Base-by-base conservation (phyloP, 2,797 vertebrate genomes). In the Bryconaethiops microstoma region DNA sequence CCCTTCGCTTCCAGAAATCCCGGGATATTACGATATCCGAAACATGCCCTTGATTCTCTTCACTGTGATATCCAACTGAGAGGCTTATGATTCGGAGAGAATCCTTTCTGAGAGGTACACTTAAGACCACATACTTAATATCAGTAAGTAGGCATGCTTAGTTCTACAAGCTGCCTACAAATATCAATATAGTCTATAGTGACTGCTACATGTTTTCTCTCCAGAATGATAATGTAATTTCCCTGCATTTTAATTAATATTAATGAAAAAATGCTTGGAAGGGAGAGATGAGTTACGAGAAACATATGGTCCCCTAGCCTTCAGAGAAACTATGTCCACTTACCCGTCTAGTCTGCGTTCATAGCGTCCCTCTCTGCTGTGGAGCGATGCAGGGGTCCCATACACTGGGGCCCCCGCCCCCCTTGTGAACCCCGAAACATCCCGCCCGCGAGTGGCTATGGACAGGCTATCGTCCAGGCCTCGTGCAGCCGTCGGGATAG, bases 311-410 rank as follows among this genome's bases (percentile, higher is more conserved):
- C 88, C 88, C 90, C 89, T 87, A 91, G 91, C 86, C 93, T 92
- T 93, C 92, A 94, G 92, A 93, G 89, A 82, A 74, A 86, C 60
- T 87, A 76, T 85, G 73, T 97, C 94, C 97, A 99, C 98, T 99
- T 99, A 99, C 98, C 98, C 97, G 97, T 99, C 98, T 93, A 98
- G 96, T 99, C 97, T 99, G 94, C 98, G 97, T 95, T 99, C 97
- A 99, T 99, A 99, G 95, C 98, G 97, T 96, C 97, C 98, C 95
- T 99, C 98, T 95, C 98, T 97, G 96, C 96, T 96, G 97, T 99
- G 98, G 93, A 99, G 97, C 85, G 98, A 97, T 90, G 97, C 96
- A 78, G 97, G 96, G 87, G 98, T 96, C 76, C 96, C 98, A 89
- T 99, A 99, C 92, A 97, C 95, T 88, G 98, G 95, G 91, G 97